Evolutionary conservation across 1,140 invertebrate genomes (phyloP).

Genomic region (Temnothorax nylanderi): DNA sequence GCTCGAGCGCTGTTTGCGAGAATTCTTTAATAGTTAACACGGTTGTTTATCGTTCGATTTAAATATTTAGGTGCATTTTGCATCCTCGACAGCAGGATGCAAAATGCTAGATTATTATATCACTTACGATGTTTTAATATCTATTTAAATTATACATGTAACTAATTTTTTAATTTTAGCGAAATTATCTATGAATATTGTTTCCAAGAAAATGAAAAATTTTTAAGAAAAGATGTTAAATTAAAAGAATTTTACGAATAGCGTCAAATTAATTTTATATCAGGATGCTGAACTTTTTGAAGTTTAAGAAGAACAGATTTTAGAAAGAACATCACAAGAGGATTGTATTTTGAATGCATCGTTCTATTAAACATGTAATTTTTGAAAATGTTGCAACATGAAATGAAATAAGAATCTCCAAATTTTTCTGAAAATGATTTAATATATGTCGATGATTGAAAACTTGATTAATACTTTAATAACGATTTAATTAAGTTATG

Average conservation of each 20-base stretch:
- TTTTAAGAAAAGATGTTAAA: not conserved
- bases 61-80: not conserved
- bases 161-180: not conserved
- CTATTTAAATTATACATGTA: not conserved
- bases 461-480: not conserved
- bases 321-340: too few species aligned
- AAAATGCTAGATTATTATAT: not conserved
- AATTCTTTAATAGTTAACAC: conserved; percentile 33
- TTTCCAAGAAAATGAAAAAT: not conserved
- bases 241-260: not conserved
- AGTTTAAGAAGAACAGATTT: not conserved
- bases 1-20: conserved; percentile 16
- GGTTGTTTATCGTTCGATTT: not conserved
- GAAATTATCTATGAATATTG: not conserved
- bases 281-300: not conserved
- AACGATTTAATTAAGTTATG: not conserved
- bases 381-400: not conserved
- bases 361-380: not conserved
- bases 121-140: not conserved
- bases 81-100: not conserved
- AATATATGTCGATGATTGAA: not conserved
- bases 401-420: not conserved
- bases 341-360: not conserved
- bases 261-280: not conserved
- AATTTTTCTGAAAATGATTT: not conserved